Evolutionary conservation across 2,797 vertebrate species (phyloP), one percentile per base, ranked within the genome.

Genomic region (Micromesistius poutassou): DNA sequence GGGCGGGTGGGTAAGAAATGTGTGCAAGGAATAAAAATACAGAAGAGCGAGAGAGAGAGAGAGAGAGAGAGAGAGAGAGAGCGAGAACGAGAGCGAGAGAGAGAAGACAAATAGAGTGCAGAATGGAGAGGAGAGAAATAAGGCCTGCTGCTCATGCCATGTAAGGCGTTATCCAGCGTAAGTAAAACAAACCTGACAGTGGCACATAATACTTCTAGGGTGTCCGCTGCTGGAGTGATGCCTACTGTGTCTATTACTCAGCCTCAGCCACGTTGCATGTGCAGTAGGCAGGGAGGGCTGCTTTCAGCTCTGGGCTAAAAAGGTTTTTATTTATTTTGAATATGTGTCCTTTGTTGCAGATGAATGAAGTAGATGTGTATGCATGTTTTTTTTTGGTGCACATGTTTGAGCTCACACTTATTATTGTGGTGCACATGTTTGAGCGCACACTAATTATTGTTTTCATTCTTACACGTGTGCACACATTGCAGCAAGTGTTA

Each of bases 91-190:
- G 22, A 62, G 50, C 22, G 55, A 62, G 62, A 28, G n/a, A 68
- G 62, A 68, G 62, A 68, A 12, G 25, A 13, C 14, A 62, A 25
- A 62, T 4, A 25, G 62, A 68, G 62, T 10, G 62, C 55, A 68
- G 62, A 28, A 68, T 12, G 2, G 62, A 68, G 62, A 28, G 25
- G 62, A 68, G 62, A 66, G n/a, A 6, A 16, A 13, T 10, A 7
- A 28, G 62, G 25, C 62, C 62, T 8, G 25, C 2, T 7, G 79
- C 84, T 88, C 86, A 80, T 83, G 80, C 87, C 89, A 89, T 89
- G 90, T 91, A 90, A 88, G 91, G 89, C 89, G 88, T 88, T 86
- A 81, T 87, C 79, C 88, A 83, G 85, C 85, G 84, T 87, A 85
- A 89, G 85, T 81, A 81, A 82, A 86, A 84, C 85, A 28, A 84